Evolutionary conservation across 2,797 vertebrate species (phyloP).

Genomic region (Epinephelus malabaricus): DNA sequence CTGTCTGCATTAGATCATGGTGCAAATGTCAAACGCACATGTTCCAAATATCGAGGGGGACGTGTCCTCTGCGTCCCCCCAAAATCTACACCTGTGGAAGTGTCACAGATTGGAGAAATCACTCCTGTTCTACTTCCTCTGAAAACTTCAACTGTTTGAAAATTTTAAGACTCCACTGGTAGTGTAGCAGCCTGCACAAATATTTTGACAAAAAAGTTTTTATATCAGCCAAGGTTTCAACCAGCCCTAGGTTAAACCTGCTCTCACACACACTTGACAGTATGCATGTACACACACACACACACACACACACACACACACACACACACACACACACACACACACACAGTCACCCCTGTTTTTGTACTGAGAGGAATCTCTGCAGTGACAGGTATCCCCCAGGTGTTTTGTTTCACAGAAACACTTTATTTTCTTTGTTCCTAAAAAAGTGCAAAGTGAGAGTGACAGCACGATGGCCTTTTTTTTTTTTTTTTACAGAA

Average conservation of each 20-base stretch:
- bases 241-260: slow-evolving; percentile 58
- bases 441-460: slow-evolving; percentile 75
- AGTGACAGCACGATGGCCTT: slow-evolving; percentile 74
- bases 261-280: slow-evolving; percentile 29
- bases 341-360: slow-evolving; percentile 34
- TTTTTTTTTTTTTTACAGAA: slow-evolving; percentile 54
- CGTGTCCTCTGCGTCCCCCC: too few species aligned
- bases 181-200: slow-evolving; percentile 51
- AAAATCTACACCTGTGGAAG: not conserved
- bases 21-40: too few species aligned
- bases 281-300: slow-evolving; percentile 21
- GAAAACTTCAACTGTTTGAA: slow-evolving; percentile 55
- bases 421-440: slow-evolving; percentile 78
- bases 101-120: slow-evolving; percentile 36
- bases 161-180: slow-evolving; percentile 31
- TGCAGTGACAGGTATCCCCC: slow-evolving; percentile 77
- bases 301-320: slow-evolving; percentile 30
- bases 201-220: slow-evolving; percentile 66
- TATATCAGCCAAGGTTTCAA: slow-evolving; percentile 57
- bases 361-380: slow-evolving; percentile 58
- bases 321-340: slow-evolving; percentile 39
- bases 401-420: slow-evolving; percentile 76
- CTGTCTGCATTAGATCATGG: too few species aligned
- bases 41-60: too few species aligned
- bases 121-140: slow-evolving; percentile 42